Conservation (phyloP, 2,113 vertebrate species). For the Chaetops frenatus region DNA sequence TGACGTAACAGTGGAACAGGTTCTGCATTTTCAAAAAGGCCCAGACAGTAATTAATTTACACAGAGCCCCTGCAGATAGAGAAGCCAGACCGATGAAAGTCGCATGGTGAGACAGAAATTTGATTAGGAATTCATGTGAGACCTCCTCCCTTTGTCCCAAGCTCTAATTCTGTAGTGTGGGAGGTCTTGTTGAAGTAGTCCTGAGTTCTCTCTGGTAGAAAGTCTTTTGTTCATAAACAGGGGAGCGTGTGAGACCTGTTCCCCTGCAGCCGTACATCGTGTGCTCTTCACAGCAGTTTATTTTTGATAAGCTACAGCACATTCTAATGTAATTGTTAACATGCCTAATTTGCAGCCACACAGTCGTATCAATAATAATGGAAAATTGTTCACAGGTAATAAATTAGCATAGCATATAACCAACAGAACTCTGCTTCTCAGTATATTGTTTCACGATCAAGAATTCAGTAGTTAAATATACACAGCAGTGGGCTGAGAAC, state of each 20-base stretch:
- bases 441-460: constrained; percentile 31
- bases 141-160: background rate
- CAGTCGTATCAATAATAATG: constrained; percentile 26
- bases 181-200: background rate
- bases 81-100: background rate
- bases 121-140: background rate
- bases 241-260: background rate
- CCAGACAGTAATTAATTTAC: background rate
- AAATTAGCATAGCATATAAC: constrained; percentile 21
- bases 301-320: background rate
- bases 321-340: constrained; percentile 24
- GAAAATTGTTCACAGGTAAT: constrained; percentile 46
- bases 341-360: constrained; percentile 10
- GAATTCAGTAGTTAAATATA: constrained; percentile 64
- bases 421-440: background rate
- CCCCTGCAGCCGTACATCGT: background rate
- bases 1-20: too few relatives aligned
- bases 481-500: constrained; percentile 59
- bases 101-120: background rate
- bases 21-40: background rate
- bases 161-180: background rate
- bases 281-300: background rate
- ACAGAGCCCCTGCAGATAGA: background rate
- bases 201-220: background rate
- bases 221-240: background rate